These are phyloP conservation scores for Halictus rubicundus DNA, from an alignment of 1,140 invertebrate species.

Conservation along the genomic window DNA sequence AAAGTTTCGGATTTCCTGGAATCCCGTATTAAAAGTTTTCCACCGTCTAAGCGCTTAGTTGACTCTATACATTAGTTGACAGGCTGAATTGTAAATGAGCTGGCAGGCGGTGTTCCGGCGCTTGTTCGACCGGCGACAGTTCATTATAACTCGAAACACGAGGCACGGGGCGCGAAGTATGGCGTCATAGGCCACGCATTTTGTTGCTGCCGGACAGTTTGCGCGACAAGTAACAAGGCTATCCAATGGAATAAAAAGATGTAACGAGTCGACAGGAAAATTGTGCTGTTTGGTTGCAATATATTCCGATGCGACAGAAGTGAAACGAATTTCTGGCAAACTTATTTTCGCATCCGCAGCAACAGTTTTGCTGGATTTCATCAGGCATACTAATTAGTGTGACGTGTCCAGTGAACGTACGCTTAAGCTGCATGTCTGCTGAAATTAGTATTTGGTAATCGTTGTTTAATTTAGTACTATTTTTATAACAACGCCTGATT, in stretches of 20 bases:
- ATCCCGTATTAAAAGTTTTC: constrained; percentile 24
- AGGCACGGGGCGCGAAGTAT: constrained; percentile 1
- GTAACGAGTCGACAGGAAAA: constrained; percentile 14
- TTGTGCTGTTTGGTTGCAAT: constrained; percentile 11
- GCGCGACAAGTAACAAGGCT: constrained; percentile 9
- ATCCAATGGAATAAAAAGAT: background rate
- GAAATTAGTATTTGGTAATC: too few species aligned
- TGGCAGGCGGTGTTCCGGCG: background rate
- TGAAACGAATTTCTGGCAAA: constrained; percentile 3
- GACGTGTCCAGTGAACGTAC: too few species aligned
- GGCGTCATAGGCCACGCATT: background rate
- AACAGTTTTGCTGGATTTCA: too few species aligned
- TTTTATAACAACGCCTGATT: too few species aligned
- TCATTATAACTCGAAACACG: constrained; percentile 8
- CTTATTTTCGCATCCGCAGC: background rate
- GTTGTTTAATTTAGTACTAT: too few species aligned
- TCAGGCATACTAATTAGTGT: background rate
- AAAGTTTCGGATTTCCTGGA: background rate
- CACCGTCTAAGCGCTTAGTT: background rate
- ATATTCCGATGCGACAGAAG: constrained; percentile 9
- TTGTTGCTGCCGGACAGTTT: background rate
- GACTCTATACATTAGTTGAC: constrained; percentile 7
- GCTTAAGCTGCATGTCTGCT: too few species aligned
- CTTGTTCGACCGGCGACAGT: too few species aligned
- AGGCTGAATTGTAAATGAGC: constrained; percentile 21